Conservation (phyloP, 2,888 invertebrate species). For the Pherbina coryleti region DNA sequence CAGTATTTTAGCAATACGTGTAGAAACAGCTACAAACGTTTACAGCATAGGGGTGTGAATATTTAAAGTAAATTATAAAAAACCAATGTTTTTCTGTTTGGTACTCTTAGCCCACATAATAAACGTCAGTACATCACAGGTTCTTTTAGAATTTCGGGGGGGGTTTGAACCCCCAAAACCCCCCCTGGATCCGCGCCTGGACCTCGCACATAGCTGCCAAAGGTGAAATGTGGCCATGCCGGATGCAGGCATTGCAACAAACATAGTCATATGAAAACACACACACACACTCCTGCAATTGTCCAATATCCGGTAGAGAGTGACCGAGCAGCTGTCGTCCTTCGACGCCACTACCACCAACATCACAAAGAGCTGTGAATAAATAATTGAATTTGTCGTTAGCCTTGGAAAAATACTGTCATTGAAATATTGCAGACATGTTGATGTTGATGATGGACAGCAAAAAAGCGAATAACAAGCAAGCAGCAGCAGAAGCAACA, state of each 20-base stretch:
- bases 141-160: too few relatives aligned
- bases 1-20: too few relatives aligned
- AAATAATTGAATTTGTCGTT: constrained; percentile 7
- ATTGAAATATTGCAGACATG: not conserved
- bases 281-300: not conserved
- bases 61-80: too few relatives aligned
- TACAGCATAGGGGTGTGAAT: too few relatives aligned
- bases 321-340: not conserved
- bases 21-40: too few relatives aligned
- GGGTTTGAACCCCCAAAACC: too few relatives aligned
- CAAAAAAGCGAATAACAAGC: not conserved
- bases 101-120: too few relatives aligned
- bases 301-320: too few relatives aligned
- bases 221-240: not conserved
- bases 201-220: not conserved
- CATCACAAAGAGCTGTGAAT: not conserved
- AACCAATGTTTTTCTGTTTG: too few relatives aligned
- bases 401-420: not conserved
- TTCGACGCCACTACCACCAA: too few relatives aligned
- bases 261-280: not conserved
- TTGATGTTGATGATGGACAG: constrained; percentile 16
- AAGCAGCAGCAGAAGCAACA: not conserved
- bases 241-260: not conserved
- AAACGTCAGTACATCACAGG: too few relatives aligned
- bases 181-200: too few relatives aligned